Conservation (phyloP, 2,797 vertebrate genomes). For the Percopsis omiscomaycus region DNA sequence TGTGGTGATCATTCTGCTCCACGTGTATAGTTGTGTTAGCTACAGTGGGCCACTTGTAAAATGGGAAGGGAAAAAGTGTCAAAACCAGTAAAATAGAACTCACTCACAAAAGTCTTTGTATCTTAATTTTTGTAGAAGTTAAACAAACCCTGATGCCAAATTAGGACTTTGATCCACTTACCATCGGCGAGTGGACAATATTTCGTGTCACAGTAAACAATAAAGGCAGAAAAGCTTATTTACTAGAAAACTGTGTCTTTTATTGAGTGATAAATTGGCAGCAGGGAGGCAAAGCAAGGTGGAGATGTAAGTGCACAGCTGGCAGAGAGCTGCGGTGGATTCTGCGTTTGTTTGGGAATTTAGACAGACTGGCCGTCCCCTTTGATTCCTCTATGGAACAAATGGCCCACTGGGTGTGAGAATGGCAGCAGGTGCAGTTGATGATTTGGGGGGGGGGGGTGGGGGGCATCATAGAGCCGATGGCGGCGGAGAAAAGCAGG, state of each 20-base stretch:
- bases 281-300: too few relatives aligned
- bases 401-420: neutral
- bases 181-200: neutral
- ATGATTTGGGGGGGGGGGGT: constrained; percentile 16
- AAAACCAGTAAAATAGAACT: too few relatives aligned
- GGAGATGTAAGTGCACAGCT: too few relatives aligned
- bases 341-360: too few relatives aligned
- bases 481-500: neutral
- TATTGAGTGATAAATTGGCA: too few relatives aligned
- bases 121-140: too few relatives aligned
- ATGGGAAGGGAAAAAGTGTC: neutral
- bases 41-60: neutral
- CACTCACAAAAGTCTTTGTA: too few relatives aligned
- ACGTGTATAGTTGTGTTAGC: neutral
- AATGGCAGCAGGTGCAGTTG: constrained; percentile 12
- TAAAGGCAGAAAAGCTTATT: neutral
- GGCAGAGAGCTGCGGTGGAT: too few relatives aligned
- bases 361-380: neutral
- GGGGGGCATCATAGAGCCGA: neutral
- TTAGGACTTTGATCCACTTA: neutral
- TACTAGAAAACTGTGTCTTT: too few relatives aligned
- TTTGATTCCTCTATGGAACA: neutral
- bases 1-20: neutral
- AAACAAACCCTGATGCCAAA: too few relatives aligned
- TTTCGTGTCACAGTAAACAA: too few relatives aligned